Conservation (phyloP, 2,113 vertebrate species). For the Ahaetulla prasina region DNA sequence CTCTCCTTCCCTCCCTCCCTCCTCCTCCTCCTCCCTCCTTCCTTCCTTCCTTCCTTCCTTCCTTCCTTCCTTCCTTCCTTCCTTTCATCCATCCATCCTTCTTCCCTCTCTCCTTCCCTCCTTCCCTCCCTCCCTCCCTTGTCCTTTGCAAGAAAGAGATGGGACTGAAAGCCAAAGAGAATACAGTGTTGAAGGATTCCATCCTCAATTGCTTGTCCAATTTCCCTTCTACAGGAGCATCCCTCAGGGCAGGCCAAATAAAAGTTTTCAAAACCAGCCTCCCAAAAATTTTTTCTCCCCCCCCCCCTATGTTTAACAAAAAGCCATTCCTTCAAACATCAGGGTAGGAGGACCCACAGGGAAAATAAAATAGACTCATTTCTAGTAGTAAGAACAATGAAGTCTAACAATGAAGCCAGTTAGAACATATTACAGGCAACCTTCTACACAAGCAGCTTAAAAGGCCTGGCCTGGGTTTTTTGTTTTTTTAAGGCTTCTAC, state of each 20-base stretch:
- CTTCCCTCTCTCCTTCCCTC: no score
- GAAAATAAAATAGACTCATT: background rate
- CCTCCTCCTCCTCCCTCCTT: no score
- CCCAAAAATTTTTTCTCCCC: background rate
- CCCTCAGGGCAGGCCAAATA: no score
- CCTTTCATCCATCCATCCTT: no score
- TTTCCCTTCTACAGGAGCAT: background rate
- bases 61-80: no score
- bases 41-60: no score
- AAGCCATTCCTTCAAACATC: background rate
- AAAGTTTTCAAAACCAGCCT: background rate
- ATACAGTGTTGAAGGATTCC: no score
- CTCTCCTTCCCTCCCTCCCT: no score
- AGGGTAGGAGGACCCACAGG: background rate
- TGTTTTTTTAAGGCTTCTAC: background rate
- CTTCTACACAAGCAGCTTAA: background rate
- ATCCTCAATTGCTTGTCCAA: no score
- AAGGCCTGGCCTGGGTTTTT: background rate
- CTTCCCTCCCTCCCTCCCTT: no score
- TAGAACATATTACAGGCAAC: background rate
- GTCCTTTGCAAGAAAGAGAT: background rate
- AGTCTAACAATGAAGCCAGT: background rate
- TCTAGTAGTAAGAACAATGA: background rate
- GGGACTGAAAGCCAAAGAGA: background rate
- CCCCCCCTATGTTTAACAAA: background rate